Conservation (phyloP, 2,888 invertebrate species). For the Sarcophaga caerulescens region DNA sequence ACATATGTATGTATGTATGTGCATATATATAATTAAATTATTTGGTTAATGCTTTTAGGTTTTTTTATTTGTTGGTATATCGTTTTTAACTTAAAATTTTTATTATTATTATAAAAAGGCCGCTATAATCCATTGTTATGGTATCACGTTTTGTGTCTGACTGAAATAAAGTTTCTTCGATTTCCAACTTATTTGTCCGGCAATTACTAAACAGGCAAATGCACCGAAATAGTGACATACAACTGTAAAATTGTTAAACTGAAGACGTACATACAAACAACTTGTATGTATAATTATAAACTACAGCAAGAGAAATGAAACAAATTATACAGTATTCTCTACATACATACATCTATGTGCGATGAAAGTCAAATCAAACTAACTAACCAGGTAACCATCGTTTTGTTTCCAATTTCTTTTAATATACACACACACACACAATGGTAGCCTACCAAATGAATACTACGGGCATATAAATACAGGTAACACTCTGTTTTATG, state of each 20-base stretch:
- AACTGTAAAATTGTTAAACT: conserved; percentile 2
- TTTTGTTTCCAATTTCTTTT: conserved; percentile 38
- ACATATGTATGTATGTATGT: background rate
- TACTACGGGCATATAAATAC: no score
- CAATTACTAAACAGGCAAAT: conserved; percentile 43
- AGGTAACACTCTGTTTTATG: no score
- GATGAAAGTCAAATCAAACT: conserved; percentile 36
- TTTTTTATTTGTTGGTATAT: background rate
- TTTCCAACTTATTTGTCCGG: conserved; percentile 50
- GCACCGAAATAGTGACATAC: conserved; percentile 25
- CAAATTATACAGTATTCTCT: background rate
- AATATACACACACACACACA: background rate
- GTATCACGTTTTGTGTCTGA: conserved; percentile 57
- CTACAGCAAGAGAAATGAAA: background rate
- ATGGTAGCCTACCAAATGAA: no score
- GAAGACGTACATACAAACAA: background rate
- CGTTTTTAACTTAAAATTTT: background rate
- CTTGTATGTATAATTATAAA: no score
- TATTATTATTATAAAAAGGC: conserved; percentile 20
- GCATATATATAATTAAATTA: no score
- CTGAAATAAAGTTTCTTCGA: conserved; percentile 49
- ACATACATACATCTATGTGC: no score
- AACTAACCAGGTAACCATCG: conserved; percentile 20
- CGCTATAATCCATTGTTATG: conserved; percentile 54
- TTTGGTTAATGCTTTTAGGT: no score